Evolutionary conservation across 2,888 invertebrate genomes (phyloP), one percentile per base, ranked within the genome.

Genomic region (Ornithoptera priamus): DNA sequence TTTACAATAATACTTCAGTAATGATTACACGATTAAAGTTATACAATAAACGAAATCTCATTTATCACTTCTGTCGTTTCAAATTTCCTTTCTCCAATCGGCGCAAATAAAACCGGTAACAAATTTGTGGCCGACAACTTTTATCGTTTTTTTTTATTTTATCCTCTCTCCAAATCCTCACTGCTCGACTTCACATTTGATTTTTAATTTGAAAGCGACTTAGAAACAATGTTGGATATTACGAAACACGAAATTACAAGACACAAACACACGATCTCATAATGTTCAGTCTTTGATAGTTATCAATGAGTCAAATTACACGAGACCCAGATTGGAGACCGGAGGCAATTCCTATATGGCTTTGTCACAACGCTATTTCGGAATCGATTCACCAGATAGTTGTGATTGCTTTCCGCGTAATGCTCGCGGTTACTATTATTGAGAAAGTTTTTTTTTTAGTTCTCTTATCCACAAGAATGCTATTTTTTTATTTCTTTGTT

Each of bases 331-430:
- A 79, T 78, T 80, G 76, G 71, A 69, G 80, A 81, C 77, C 78
- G 77, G 76, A 78, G 84, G 82, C 78, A 76, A 80, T 79, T 75
- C 72, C 72, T 57, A 64, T 64, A 58, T 64, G 56, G 67, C 60
- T 67, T 75, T 78, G 82, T 83, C 84, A 84, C 85, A 84, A 84
- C 77, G 79, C 81, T 77, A 83, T 84, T 83, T 83, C 81, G 81
- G 80, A 80, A 87, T 85, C 81, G 82, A 80, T 84, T 83, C 82
- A 79, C 81, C 83, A 80, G 79, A 85, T 86, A 85, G 83, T 87
- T 88, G 84, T 86, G 86, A 89, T 89, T 87, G 87, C 83, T 88
- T 85, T 82, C 75, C 77, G 72, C 76, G 81, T 83, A 83, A 85
- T 83, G 79, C 79, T 75, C 75, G 67, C 73, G 71, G 71, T 71